Base-by-base conservation (phyloP, 2,113 vertebrate genomes). In the Pituophis catenifer region DNA sequence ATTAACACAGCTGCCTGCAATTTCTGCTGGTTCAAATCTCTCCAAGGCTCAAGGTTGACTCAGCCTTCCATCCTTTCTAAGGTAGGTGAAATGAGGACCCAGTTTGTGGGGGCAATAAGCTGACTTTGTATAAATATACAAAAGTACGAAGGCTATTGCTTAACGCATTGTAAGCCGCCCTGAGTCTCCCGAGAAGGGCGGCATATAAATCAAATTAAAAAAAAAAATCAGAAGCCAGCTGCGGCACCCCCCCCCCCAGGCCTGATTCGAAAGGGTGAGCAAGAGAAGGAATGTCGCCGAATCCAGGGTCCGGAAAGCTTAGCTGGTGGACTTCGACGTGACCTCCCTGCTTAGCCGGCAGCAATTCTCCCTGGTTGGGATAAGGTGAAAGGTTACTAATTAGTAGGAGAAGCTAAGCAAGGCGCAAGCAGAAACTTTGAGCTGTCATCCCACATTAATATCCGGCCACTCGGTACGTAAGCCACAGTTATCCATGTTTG, bases 301-400 rank as follows among this genome's bases (percentile, higher is more conserved):
- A 97, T 98, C 98, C 98, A 95, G 96, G 94, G 94, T 1, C 92
- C 96, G 96, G 92, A 96, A 94, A 95, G 95, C 92, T 94, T 96
- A 97, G 94, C 97, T 94, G 96, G 95, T 97, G 97, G 95, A 95
- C 94, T 94, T 96, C 92, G 93, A 95, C 95, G 94, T 97, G 97
- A 98, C 97, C 97, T 96, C 90, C 95, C 93, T 93, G 95, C 93
- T 95, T 97, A 95, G 95, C 96, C 92, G 94, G 94, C 96, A 96
- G 94, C 92, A n/a, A 86, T 94, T 94, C 97, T 85, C 94, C 96
- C 93, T 97, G 97, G 97, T 97, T 96, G 98, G 98, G 95, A 94
- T 62, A 94, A 96, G 98, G 98, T 98, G 98, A 98, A 97, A 97
- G 98, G 98, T 98, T 97, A 98, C 98, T 98, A 99, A 98, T 99